Evolutionary conservation across 2,888 invertebrate species (phyloP).

Genomic region (Nesidiocoris tenuis): DNA sequence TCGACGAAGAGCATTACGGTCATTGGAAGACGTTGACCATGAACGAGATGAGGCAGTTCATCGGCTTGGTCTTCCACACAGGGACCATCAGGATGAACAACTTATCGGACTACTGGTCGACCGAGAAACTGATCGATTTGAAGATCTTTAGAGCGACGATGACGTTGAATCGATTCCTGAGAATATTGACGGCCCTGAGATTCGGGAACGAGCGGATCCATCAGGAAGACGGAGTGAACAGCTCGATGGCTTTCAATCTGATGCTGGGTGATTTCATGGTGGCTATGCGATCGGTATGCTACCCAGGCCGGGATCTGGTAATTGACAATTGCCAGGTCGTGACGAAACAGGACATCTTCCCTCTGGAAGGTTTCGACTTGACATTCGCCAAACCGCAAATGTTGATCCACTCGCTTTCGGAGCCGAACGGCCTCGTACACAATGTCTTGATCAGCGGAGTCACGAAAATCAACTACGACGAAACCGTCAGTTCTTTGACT

Average conservation of each 20-base stretch:
- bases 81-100: constrained; percentile 41
- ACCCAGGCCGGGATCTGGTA: constrained; percentile 21
- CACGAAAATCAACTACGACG: not conserved
- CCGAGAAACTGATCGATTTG: constrained; percentile 24
- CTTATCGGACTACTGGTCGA: constrained; percentile 41
- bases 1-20: constrained; percentile 7
- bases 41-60: constrained; percentile 18
- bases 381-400: constrained; percentile 13
- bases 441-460: constrained; percentile 2
- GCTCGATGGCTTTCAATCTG: constrained; percentile 2
- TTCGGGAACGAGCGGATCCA: not conserved
- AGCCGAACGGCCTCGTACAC: constrained; percentile 32
- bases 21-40: constrained; percentile 8
- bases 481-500: not conserved
- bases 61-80: constrained; percentile 36
- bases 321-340: constrained; percentile 26
- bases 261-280: constrained; percentile 11
- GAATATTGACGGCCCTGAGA: constrained; percentile 24
- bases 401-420: constrained; percentile 22
- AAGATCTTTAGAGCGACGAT: constrained; percentile 23
- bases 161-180: constrained; percentile 34
- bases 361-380: not conserved
- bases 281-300: constrained; percentile 15
- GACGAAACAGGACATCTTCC: not conserved
- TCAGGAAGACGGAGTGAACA: not conserved